Base-by-base conservation (phyloP, 2,888 invertebrate species). In the Cerastis rubricosa region DNA sequence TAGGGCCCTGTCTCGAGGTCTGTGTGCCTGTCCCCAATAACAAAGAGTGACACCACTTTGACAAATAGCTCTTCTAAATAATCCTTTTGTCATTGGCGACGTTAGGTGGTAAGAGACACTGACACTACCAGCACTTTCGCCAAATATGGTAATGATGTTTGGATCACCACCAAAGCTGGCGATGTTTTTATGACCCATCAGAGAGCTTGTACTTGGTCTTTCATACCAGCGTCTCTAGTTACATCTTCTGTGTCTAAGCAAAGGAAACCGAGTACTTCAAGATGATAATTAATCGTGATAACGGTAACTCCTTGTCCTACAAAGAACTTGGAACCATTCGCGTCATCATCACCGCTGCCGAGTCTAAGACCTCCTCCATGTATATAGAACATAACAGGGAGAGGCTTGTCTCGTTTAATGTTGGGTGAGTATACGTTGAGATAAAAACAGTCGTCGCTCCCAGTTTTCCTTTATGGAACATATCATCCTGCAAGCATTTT, bases 401-500 rank as follows among this genome's bases (percentile, higher is more conserved):
- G 19, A 35, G 11, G 61, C 7, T 61, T 61, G 61, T 61, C 9
- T 1, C 35, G 19, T 61, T 35, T 61, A 11, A 61, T 9, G 35
- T 61, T 5, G 9, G 61, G 35, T 35, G 61, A 22, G 3, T 61
- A 61, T 35, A 61, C 61, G 11, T 61, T 61, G 61, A 61, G 61
- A 5, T 61, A 61, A 35, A 61, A 61, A 61, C 61, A 61, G 61
- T 61, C 61, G 35, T 61, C 61, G 17, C 61, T 61, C 19, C 61
- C 61, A 9, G 7, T 61, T 61, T 35, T 22, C 61, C 61, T 61
- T 11, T 61, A 22, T 61, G 9, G 35, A 61, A 61, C 61, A 35
- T 19, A 22, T 61, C 35, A 11, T 35, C 0, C 29, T 61, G 61
- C 5, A 35, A 61, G 54, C 94, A 93, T 0, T 89, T 82, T 0